These are phyloP conservation scores for Monochamus saltuarius DNA, from an alignment of 1,140 invertebrate species.

Conservation along the genomic window DNA sequence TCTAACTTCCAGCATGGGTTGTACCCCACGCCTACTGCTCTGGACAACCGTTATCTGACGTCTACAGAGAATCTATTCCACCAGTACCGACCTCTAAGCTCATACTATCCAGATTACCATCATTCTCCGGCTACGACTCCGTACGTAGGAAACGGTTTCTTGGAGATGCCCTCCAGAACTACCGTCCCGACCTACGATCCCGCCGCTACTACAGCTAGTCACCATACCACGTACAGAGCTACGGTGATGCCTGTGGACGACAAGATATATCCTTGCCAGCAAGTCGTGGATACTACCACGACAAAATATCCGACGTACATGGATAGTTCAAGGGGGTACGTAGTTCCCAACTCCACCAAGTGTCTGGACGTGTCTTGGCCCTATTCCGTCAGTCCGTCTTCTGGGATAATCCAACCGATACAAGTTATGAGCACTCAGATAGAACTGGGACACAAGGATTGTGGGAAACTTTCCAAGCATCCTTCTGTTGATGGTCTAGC, in stretches of 20 bases:
- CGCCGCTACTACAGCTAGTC: constrained; percentile 56
- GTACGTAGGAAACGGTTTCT: constrained; percentile 78
- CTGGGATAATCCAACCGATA: constrained; percentile 55
- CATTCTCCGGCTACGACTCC: constrained; percentile 59
- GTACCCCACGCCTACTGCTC: constrained; percentile 66
- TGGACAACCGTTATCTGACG: constrained; percentile 74
- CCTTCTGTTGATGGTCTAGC: constrained; percentile 54
- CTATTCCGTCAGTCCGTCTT: constrained; percentile 55
- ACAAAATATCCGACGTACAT: constrained; percentile 53
- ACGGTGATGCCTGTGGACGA: constrained; percentile 57
- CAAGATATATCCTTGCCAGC: constrained; percentile 65
- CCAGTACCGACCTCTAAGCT: constrained; percentile 76
- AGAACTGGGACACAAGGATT: constrained; percentile 43
- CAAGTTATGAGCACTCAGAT: constrained; percentile 46
- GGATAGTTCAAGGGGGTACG: constrained; percentile 57
- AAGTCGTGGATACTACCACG: constrained; percentile 52
- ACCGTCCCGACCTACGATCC: constrained; percentile 56
- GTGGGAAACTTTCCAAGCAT: constrained; percentile 56
- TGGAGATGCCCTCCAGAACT: constrained; percentile 62
- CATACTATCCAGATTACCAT: constrained; percentile 79
- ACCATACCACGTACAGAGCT: constrained; percentile 54
- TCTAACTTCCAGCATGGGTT: constrained; percentile 71
- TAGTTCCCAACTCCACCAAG: constrained; percentile 54
- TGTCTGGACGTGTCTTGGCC: constrained; percentile 52
- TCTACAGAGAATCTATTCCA: constrained; percentile 82